These are phyloP conservation scores for Dipus sagitta DNA, from an alignment of 2,797 vertebrate genomes.

Conservation along the genomic window DNA sequence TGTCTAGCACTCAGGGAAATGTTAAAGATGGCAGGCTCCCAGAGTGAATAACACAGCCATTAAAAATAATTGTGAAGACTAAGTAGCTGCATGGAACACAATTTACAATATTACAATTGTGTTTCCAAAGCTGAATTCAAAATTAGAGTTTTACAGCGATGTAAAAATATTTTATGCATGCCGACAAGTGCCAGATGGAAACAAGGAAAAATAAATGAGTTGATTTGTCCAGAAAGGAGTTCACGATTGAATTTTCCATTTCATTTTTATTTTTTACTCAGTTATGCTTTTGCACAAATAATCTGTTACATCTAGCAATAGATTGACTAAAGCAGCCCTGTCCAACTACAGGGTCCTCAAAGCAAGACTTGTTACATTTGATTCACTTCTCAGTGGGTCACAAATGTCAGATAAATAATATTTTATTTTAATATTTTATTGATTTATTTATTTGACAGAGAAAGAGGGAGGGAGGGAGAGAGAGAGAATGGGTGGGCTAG, in stretches of 20 bases:
- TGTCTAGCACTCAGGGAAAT: slow-evolving; percentile 22
- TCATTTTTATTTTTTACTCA: slow-evolving; percentile 75
- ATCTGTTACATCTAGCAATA: slow-evolving; percentile 31
- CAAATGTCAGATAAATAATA: background rate
- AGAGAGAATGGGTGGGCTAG: too few species aligned
- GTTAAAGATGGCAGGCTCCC: background rate
- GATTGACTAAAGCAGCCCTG: background rate
- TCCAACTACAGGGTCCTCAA: background rate
- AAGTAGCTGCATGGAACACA: slow-evolving; percentile 61
- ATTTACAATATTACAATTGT: slow-evolving; percentile 68
- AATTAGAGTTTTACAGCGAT: slow-evolving; percentile 75
- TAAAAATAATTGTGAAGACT: slow-evolving; percentile 66
- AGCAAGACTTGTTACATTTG: background rate
- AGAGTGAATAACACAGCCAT: slow-evolving; percentile 65
- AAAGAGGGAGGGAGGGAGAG: too few species aligned
- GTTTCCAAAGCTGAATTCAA: slow-evolving; percentile 71
- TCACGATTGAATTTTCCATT: slow-evolving; percentile 77
- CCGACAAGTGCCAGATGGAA: slow-evolving; percentile 80
- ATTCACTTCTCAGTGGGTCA: background rate
- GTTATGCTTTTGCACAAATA: slow-evolving; percentile 67
- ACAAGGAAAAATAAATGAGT: slow-evolving; percentile 75
- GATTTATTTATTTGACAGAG: too few species aligned
- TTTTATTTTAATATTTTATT: too few species aligned
- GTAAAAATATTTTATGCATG: slow-evolving; percentile 78
- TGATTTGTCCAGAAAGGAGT: slow-evolving; percentile 77